Base-by-base conservation (phyloP, 2,888 invertebrate genomes). In the Teinopalpus imperialis region DNA sequence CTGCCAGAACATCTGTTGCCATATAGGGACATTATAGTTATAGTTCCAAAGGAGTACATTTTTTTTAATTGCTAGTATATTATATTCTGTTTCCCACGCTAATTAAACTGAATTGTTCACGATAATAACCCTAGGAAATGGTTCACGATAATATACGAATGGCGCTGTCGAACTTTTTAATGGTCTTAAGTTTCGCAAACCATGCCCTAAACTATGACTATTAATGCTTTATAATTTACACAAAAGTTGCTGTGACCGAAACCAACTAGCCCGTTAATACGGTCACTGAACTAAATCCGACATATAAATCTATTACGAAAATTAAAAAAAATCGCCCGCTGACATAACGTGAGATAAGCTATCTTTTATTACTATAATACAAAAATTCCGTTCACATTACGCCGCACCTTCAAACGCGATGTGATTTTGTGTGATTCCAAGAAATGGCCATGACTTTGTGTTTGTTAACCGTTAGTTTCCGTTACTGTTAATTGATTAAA, bases 381-480 rank as follows among this genome's bases (percentile, higher is more conserved):
- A 29, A 43, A 47, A 49, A 43, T 48, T 45, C 43, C 39, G 41
- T 21, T 41, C 12, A 20, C 10, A n/a, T 30, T 16, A 1, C 31
- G 27, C 47, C 56, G 14, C 56, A 21, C 56, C 56, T 24, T 7
- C 3, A 18, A 9, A 10, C 12, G 12, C 34, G 8, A 24, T 30
- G 10, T 27, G 20, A 13, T 32, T 14, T 16, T 9, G 5, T 26
- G 13, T 36, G 35, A 23, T 43, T 36, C 36, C 12, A 31, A 24
- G 30, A 24, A 44, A 24, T 16, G 24, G 23, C 39, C 26, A 56
- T 74, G 74, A 75, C 66, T 57, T 48, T 49, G 55, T 54, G 20
- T 54, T 69, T 66, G 40, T 48, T 36, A 35, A 56, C 61, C 71
- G 72, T 75, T 75, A 59, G 56, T 75, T 63, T 67, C 48, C 57